phyloP scores from a whole-genome alignment of 2,888 invertebrate genomes.

The Orthosia cruda region DNA sequence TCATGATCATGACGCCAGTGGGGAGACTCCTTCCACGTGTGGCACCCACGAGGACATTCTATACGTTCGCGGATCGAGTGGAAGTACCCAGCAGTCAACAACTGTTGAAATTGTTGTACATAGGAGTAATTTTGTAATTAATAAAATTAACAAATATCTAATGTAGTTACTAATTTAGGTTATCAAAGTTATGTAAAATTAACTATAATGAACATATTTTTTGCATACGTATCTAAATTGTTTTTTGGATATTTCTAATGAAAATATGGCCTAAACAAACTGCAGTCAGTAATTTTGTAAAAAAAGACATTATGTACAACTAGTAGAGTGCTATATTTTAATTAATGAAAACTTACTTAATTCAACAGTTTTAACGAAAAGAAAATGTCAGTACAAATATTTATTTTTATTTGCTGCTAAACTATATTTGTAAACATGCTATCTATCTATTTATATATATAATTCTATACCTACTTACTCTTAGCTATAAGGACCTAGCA shows the following conservation, averaged over 20 bases:
- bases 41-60: conserved; percentile 11
- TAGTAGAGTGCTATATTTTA: conserved; percentile 30
- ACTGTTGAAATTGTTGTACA: conserved; percentile 70
- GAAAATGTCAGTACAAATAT: conserved; percentile 39
- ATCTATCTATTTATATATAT: conserved; percentile 20
- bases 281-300: conserved; percentile 41
- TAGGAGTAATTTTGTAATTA: conserved; percentile 75
- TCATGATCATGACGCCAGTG: not conserved
- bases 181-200: conserved; percentile 57
- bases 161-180: conserved; percentile 75
- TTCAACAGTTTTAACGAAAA: conserved; percentile 17
- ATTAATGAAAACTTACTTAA: not conserved
- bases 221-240: conserved; percentile 59
- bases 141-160: conserved; percentile 69
- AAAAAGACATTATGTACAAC: conserved; percentile 61
- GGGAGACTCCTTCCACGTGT: conserved; percentile 4
- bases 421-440: conserved; percentile 18
- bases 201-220: conserved; percentile 61
- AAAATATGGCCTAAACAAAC: conserved; percentile 45
- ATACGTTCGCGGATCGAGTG: conserved; percentile 20
- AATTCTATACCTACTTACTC: conserved; percentile 37
- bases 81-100: conserved; percentile 50
- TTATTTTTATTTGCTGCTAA: conserved; percentile 18
- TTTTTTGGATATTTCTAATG: conserved; percentile 25
- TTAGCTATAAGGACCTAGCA: conserved; percentile 49